Conservation (phyloP, 2,113 vertebrate species). For the Microcebus tavaratra region DNA sequence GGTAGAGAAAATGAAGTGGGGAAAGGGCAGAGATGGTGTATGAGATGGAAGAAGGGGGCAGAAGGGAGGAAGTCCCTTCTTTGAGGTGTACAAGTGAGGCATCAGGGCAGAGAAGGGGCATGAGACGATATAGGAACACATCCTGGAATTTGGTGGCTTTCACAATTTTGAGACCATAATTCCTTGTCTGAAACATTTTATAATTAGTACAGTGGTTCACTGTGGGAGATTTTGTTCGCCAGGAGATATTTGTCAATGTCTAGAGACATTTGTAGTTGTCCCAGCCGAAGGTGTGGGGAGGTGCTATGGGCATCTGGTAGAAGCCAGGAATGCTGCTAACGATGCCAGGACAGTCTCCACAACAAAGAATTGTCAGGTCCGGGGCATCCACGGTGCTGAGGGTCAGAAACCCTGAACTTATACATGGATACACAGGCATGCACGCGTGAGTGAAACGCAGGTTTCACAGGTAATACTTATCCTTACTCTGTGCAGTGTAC, state of each 20-base stretch:
- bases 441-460: not conserved
- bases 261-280: not conserved
- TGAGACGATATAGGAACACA: not conserved
- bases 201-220: not conserved
- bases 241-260: not conserved
- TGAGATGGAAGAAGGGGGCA: not conserved
- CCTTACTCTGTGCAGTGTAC: not conserved
- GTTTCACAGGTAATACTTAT: not conserved
- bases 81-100: not conserved
- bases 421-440: accelerated
- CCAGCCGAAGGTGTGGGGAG: not conserved
- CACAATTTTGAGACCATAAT: not conserved
- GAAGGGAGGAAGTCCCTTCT: not conserved
- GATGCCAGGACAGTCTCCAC: not conserved
- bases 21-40: not conserved
- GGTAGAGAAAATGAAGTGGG: not conserved
- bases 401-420: not conserved
- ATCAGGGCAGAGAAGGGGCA: not conserved
- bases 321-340: not conserved
- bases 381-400: not conserved
- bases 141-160: not conserved
- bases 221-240: not conserved
- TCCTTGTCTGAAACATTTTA: not conserved
- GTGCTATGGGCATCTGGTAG: no score
- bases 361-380: not conserved